Percentiles rank a stretch among this genome's conserved stretches.
phyloP scores from a whole-genome alignment of 2,888 invertebrate genomes.

The Papilio demoleus region DNA sequence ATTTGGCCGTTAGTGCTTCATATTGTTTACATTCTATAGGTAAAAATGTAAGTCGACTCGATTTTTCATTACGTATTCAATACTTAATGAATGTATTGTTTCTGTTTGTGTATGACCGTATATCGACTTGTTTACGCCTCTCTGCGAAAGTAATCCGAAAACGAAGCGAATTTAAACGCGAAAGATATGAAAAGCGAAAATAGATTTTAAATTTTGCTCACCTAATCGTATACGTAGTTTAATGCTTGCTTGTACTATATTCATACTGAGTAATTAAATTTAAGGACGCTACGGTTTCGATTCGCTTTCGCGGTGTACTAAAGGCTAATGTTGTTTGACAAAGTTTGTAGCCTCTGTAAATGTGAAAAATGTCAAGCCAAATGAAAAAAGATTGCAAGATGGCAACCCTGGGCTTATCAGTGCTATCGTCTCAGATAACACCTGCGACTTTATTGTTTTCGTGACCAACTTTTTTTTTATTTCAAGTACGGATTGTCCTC shows the following conservation, averaged over 20 bases:
- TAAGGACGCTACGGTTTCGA: not conserved
- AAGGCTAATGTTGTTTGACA: not conserved
- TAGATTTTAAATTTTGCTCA: not conserved
- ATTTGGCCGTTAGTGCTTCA: conserved; percentile 3
- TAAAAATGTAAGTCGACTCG: not conserved
- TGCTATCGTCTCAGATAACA: conserved; percentile 28
- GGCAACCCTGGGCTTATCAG: conserved; percentile 19
- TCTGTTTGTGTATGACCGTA: not conserved
- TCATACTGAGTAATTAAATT: not conserved
- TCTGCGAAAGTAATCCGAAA: not conserved
- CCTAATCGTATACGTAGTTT: not conserved
- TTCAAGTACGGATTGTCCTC: conserved; percentile 14
- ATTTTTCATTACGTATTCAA: not conserved
- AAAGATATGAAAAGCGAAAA: not conserved
- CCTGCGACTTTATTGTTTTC: conserved; percentile 27
- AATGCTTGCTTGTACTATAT: not conserved
- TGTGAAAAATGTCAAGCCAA: conserved; percentile 12
- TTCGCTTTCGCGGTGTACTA: not conserved
- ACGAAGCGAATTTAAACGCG: not conserved
- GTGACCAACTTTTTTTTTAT: conserved; percentile 30
- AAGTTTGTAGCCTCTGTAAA: not conserved
- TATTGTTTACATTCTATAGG: conserved; percentile 7
- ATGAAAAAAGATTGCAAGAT: conserved; percentile 11
- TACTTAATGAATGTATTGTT: conserved; percentile 1
- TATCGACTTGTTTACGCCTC: not conserved